Conservation (phyloP, 2,797 vertebrate species). For the Sebastes steindachneri region DNA sequence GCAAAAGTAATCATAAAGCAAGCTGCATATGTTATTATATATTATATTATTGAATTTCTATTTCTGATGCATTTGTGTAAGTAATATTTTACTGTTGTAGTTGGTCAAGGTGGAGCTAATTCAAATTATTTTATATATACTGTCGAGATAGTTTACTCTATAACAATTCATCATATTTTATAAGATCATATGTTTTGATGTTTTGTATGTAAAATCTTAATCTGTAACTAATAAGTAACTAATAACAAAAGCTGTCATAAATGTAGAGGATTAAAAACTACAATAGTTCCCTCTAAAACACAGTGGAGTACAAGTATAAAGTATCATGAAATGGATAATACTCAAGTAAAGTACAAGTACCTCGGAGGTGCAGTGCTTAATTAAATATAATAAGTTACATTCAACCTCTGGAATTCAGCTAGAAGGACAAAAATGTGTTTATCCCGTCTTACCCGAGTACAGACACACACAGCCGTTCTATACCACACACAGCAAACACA, state of each 20-base stretch:
- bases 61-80: not conserved
- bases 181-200: not conserved
- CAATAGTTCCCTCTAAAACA: not conserved
- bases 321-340: not conserved
- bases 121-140: not conserved
- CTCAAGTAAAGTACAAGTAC: not conserved
- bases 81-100: not conserved
- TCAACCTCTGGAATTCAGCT: not conserved
- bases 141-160: rapidly evolving
- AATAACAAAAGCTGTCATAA: not conserved
- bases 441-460: not conserved
- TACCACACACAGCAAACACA: slow-evolving; percentile 1
- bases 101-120: not conserved
- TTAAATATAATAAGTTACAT: not conserved
- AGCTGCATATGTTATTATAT: rapidly evolving
- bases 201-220: not conserved
- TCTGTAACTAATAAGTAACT: not conserved
- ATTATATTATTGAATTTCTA: not conserved
- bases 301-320: not conserved
- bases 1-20: not conserved
- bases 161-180: not conserved
- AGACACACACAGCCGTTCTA: not conserved
- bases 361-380: not conserved
- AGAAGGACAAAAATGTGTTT: not conserved
- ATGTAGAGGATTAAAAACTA: not conserved